Base-by-base conservation (phyloP, 2,888 invertebrate species). In the Drosophila limbata region DNA sequence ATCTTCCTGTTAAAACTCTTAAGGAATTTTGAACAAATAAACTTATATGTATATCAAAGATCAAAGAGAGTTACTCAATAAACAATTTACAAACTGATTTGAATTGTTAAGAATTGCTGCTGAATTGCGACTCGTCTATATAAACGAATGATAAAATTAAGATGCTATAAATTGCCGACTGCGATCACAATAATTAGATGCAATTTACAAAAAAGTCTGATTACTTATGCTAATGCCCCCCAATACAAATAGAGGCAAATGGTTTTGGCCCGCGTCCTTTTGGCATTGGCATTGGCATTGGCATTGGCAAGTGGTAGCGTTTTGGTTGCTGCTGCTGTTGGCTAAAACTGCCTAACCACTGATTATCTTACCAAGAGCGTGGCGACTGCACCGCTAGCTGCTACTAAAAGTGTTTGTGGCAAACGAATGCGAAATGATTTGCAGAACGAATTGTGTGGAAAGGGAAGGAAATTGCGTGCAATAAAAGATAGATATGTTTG, bases 401-500 rank as follows among this genome's bases (percentile, higher is more conserved):
- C 68, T 55, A 72, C 73, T 72, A 79, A 79, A 84, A 84, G 67
- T 71, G 72, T 81, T 77, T 81, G 77, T 64, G 81, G 13, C n/a
- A n/a, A 37, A 62, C n/a, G 75, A 69, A 69, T 67, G 68, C 73
- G 42, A 69, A 84, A 81, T 81, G 80, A 84, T 84, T 84, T 81
- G 79, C 77, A 68, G 72, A 85, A 83, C 81, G 86, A 82, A 85
- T 78, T 28, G 28, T 8, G 28, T 28, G 35, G 35, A 35, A 47
- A 56, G 69, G 77, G 69, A 70, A 79, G 83, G 77, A 82, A 86
- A 83, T 83, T 86, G 83, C 83, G 83, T 83, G 87, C 83, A 86
- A 81, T 83, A 86, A 86, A 83, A 84, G 76, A 87, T 84, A 87
- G 84, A 87, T 86, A 86, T 84, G 87, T 87, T 87, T 71, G 77